These are phyloP conservation scores for Parasteatoda lunata DNA, from an alignment of 2,888 invertebrate genomes.

Conservation along the genomic window DNA sequence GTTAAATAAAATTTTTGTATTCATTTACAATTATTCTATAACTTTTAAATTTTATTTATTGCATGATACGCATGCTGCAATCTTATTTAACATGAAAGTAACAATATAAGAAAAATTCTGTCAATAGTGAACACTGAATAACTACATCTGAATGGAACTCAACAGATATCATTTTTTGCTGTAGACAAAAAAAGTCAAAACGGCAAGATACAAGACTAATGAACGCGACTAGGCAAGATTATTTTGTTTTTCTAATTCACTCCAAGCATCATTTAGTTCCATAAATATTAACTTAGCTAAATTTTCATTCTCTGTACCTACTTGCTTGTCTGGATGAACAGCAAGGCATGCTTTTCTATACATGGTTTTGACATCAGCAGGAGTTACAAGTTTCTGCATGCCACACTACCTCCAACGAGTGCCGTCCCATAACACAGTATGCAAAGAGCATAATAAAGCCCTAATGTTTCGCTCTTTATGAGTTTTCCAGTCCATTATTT, in stretches of 20 bases:
- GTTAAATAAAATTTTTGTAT: slow-evolving; percentile 34
- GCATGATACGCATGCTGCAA: background rate
- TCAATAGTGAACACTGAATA: background rate
- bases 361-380: slow-evolving; percentile 95
- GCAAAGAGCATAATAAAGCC: slow-evolving; percentile 93
- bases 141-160: background rate
- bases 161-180: background rate
- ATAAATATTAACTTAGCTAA: slow-evolving; percentile 97
- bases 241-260: slow-evolving; percentile 87
- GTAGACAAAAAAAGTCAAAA: background rate
- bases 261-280: slow-evolving; percentile 99
- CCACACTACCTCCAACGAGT: slow-evolving; percentile 94
- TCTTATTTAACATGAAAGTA: background rate
- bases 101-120: background rate
- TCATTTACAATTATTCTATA: slow-evolving; percentile 48
- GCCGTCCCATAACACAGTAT: slow-evolving; percentile 93
- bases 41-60: background rate
- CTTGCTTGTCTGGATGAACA: slow-evolving; percentile 99
- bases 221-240: slow-evolving; percentile 65
- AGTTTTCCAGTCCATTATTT: slow-evolving; percentile 84
- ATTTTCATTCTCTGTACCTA: slow-evolving; percentile 92
- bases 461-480: slow-evolving; percentile 98
- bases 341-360: slow-evolving; percentile 96
- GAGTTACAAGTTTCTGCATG: slow-evolving; percentile 94
- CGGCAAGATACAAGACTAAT: background rate